Base-by-base conservation (phyloP, 2,113 vertebrate species). In the Athene noctua region DNA sequence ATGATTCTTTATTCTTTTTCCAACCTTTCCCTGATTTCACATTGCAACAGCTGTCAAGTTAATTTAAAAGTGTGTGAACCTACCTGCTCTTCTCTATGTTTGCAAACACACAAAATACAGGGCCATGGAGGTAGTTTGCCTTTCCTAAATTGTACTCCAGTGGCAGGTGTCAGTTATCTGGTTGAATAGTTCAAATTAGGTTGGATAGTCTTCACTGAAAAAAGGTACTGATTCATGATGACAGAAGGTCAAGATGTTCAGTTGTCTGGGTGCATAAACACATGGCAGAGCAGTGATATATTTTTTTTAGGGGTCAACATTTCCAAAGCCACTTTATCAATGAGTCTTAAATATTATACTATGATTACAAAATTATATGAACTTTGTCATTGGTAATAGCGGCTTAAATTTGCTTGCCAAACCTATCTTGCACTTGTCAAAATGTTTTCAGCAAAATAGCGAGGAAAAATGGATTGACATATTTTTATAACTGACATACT, bases 401-500 rank as follows among this genome's bases (percentile, higher is more conserved):
- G 14, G 92, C 77, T 91, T 92, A 97, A 95, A 93, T 88, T 94
- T 91, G 79, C 80, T 94, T 91, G 95, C 94, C 94, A 96, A 97
- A 94, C 87, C 80, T 92, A 81, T 95, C 97, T 97, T 97, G 97
- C 96, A 96, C 94, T 97, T 97, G 95, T 97, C 96, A 96, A 95
- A 96, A 96, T 95, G 88, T 97, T 96, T 96, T 97, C 94, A 95
- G 96, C 95, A 98, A 86, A 96, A 96, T 93, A 96, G 91, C 97
- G 95, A 97, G 96, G 96, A 97, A 93, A 92, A 90, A 94, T 95
- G 94, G 94, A 97, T 97, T 95, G 94, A 98, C 98, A 91, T 98
- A 98, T 98, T 98, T 98, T 98, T 98, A 98, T 98, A 98, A 98
- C 96, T 96, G 97, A 96, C 98, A 97, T 98, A 98, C 96, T 96